phyloP scores from a whole-genome alignment of 1,140 invertebrate species.

The Cryptotermes secundus region DNA sequence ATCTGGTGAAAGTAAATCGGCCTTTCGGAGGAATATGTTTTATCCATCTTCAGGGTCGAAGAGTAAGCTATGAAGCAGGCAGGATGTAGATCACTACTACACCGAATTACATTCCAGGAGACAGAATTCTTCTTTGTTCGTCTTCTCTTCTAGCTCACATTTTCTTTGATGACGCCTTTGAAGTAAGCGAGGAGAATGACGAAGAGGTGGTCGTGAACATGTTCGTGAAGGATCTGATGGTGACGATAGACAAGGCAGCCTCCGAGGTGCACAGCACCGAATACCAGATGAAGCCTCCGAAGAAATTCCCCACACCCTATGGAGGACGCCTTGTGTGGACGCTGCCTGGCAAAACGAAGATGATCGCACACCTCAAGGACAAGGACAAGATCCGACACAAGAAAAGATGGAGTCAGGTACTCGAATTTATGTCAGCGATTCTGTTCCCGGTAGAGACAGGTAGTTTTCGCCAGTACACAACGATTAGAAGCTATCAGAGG shows the following conservation, averaged over 20 bases:
- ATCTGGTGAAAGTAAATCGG: no score
- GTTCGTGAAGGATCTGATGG: slow-evolving; percentile 91
- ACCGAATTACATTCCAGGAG: no score
- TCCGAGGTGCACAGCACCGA: slow-evolving; percentile 91
- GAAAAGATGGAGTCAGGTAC: slow-evolving; percentile 88
- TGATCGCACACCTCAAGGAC: slow-evolving; percentile 96
- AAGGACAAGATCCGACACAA: slow-evolving; percentile 95
- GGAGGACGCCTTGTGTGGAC: slow-evolving; percentile 93
- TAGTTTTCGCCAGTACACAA: no score
- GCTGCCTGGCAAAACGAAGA: slow-evolving; percentile 94
- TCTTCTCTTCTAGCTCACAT: slow-evolving; percentile 89
- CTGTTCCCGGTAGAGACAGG: no score
- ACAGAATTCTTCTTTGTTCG: no score
- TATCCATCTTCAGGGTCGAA: no score
- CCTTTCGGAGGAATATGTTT: no score
- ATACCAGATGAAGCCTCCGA: slow-evolving; percentile 84
- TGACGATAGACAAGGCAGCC: slow-evolving; percentile 92
- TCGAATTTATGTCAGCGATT: no score
- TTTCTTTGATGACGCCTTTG: slow-evolving; percentile 98
- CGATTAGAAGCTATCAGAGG: no score
- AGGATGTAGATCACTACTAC: no score
- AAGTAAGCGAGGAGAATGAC: slow-evolving; percentile 90
- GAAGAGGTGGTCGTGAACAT: slow-evolving; percentile 89
- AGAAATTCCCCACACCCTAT: slow-evolving; percentile 92
- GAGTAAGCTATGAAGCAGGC: no score